phyloP scores from a whole-genome alignment of 1,140 invertebrate species.

The Catajapyx aquilonaris region DNA sequence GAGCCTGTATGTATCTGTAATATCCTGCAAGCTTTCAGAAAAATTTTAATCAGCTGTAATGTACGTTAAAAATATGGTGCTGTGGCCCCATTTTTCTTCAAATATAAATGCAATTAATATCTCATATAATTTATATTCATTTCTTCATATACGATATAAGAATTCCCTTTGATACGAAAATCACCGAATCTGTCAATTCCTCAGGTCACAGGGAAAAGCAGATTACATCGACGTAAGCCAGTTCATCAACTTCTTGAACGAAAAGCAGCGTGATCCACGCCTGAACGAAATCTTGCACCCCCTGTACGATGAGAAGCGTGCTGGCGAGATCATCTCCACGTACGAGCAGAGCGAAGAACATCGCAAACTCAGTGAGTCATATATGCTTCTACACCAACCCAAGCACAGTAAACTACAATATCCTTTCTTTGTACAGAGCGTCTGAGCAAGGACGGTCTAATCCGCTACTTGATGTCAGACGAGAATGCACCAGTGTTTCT shows the following conservation, averaged over 20 bases:
- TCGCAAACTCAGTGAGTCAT: conserved; percentile 44
- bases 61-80: no score
- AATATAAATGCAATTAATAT: no score
- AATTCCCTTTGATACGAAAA: conserved; percentile 1
- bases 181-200: not conserved
- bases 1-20: conserved; percentile 57
- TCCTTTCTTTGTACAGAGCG: conserved; percentile 24
- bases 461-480: conserved; percentile 96
- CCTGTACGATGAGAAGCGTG: conserved; percentile 85
- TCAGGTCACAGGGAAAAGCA: conserved; percentile 70
- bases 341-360: conserved; percentile 79
- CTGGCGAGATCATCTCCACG: conserved; percentile 75
- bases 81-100: no score
- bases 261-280: conserved; percentile 93
- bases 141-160: not conserved
- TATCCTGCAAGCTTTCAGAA: not conserved
- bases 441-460: conserved; percentile 82
- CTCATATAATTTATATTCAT: not conserved
- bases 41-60: no score
- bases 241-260: conserved; percentile 89
- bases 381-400: not conserved
- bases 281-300: conserved; percentile 98
- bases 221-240: conserved; percentile 69
- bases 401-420: conserved; percentile 1
- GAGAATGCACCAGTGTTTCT: conserved; percentile 98